These are phyloP conservation scores for Nephotettix cincticeps DNA, from an alignment of 1,140 invertebrate genomes.

Conservation along the genomic window DNA sequence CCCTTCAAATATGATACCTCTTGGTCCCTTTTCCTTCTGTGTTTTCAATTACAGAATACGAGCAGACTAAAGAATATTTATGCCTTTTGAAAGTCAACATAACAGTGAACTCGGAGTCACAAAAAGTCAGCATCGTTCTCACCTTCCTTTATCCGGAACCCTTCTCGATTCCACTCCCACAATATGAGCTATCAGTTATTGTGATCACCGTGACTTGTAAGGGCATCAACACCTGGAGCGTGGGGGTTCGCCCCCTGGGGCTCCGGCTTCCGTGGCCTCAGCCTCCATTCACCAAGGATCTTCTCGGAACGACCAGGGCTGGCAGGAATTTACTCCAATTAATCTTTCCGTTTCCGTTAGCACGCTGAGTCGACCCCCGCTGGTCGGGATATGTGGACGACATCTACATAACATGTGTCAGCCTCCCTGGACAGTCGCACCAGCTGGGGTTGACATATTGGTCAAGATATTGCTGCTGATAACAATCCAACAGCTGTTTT, in stretches of 20 bases:
- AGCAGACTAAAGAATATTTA: no score
- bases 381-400: not conserved
- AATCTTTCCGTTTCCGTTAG: slow-evolving; percentile 13
- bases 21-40: no score
- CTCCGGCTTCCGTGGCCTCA: not conserved
- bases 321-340: slow-evolving; percentile 1
- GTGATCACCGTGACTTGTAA: slow-evolving; percentile 6
- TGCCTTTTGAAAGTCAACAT: no score
- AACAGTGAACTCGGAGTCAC: no score
- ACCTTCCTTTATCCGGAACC: not conserved
- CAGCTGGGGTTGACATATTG: no score
- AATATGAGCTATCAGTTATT: slow-evolving; percentile 3
- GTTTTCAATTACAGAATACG: no score
- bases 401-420: slow-evolving; percentile 4
- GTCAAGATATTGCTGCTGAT: no score
- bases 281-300: not conserved
- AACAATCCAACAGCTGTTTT: no score
- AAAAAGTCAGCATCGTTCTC: not conserved
- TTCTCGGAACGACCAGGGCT: not conserved
- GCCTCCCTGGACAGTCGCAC: no score
- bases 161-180: slow-evolving; percentile 3
- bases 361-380: not conserved
- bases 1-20: no score
- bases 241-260: not conserved
- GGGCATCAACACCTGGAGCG: slow-evolving; percentile 3